These are phyloP conservation scores for Aldabrachelys gigantea DNA, from an alignment of 2,113 vertebrate genomes.

Conservation along the genomic window DNA sequence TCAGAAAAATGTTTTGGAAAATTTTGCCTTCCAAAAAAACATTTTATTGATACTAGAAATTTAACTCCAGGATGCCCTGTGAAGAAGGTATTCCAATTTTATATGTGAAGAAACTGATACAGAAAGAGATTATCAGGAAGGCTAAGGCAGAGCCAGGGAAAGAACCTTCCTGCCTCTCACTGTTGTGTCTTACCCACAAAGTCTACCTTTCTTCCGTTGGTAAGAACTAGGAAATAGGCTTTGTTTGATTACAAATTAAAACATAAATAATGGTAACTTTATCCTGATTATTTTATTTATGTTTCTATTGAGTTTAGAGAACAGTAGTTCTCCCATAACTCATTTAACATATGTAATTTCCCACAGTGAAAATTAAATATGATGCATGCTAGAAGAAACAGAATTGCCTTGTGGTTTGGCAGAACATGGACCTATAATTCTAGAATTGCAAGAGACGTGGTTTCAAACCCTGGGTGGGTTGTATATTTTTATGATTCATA, in stretches of 20 bases:
- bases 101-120: neutral
- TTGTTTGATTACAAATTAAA: neutral
- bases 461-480: neutral
- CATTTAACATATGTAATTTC: neutral
- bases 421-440: neutral
- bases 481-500: neutral
- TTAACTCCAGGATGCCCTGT: neutral
- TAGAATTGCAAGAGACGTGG: neutral
- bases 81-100: neutral
- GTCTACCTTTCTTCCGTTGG: neutral
- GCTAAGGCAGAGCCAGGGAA: neutral
- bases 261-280: neutral
- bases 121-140: neutral
- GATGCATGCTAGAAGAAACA: neutral
- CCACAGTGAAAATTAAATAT: neutral
- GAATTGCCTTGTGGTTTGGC: neutral
- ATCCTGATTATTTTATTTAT: neutral
- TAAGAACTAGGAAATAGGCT: neutral
- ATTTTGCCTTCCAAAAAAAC: neutral
- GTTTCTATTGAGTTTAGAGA: neutral
- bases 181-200: neutral
- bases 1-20: too few relatives aligned
- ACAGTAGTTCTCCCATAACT: neutral
- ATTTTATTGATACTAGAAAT: neutral
- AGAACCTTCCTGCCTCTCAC: neutral